These are phyloP conservation scores for Todiramphus saurophagus DNA, from an alignment of 2,113 vertebrate genomes.

Conservation along the genomic window DNA sequence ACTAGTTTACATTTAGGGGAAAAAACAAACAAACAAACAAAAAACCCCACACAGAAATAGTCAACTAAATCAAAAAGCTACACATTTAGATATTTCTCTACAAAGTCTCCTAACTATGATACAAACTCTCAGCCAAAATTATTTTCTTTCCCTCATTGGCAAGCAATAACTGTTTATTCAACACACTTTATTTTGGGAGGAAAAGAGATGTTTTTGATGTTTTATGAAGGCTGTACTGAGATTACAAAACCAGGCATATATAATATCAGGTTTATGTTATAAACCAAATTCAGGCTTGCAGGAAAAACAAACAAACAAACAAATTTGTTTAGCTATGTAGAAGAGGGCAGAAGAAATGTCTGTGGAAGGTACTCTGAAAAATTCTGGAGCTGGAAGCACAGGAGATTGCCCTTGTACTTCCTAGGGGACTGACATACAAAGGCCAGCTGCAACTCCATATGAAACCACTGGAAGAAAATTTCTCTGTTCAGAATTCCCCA, in stretches of 20 bases:
- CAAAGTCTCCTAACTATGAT: not conserved
- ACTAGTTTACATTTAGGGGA: not conserved
- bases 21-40: not conserved
- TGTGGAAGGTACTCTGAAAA: not conserved
- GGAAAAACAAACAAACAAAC: not conserved
- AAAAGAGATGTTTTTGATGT: fast-evolving
- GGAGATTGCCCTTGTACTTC: not conserved
- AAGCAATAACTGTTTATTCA: not conserved
- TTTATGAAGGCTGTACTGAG: not conserved
- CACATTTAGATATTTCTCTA: not conserved
- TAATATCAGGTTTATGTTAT: not conserved
- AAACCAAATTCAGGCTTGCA: not conserved
- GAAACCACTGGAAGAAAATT: not conserved
- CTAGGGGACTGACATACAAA: not conserved
- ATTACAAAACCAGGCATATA: not conserved
- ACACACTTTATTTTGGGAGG: not conserved
- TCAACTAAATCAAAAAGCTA: not conserved
- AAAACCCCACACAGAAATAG: not conserved
- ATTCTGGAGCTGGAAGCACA: not conserved
- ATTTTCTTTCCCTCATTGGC: not conserved
- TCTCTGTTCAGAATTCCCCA: not conserved
- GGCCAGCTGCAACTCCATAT: not conserved
- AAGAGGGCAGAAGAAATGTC: not conserved
- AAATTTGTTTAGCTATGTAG: not conserved
- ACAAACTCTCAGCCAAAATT: not conserved